These are phyloP conservation scores for Nymphicus hollandicus DNA, from an alignment of 2,113 vertebrate species.

Conservation along the genomic window DNA sequence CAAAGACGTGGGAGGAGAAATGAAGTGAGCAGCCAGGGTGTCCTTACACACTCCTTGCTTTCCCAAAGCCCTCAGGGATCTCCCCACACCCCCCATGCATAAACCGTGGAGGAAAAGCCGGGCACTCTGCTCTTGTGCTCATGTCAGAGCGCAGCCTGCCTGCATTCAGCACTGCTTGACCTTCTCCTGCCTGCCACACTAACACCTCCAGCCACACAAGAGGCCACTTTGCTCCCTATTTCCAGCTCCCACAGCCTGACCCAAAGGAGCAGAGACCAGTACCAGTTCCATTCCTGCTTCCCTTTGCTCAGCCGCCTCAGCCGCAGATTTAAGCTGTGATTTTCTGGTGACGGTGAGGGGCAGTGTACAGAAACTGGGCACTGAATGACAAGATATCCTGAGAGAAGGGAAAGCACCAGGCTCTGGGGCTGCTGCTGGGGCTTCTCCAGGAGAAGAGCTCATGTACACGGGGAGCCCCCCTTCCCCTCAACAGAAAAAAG, in stretches of 20 bases:
- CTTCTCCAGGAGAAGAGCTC: neutral
- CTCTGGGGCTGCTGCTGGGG: neutral
- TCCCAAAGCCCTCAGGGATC: neutral
- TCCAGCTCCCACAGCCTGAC: neutral
- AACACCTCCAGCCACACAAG: neutral
- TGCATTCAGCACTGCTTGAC: neutral
- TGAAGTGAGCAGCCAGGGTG: neutral
- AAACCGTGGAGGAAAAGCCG: fast-evolving
- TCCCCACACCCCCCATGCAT: neutral
- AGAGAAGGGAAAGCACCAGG: neutral
- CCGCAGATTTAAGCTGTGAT: neutral
- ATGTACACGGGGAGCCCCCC: neutral
- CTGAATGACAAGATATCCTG: neutral
- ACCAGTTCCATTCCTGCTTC: neutral
- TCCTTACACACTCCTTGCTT: neutral
- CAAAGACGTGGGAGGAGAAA: conserved; percentile 33
- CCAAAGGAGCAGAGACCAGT: neutral
- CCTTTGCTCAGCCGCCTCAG: neutral
- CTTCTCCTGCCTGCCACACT: neutral
- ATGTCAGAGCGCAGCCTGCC: fast-evolving
- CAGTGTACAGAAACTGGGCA: neutral
- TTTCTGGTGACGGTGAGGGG: neutral
- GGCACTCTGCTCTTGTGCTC: neutral
- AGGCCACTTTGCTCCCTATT: neutral
- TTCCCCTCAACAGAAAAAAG: neutral